Evolutionary conservation across 2,797 vertebrate genomes (phyloP).

Genomic region (Acanthopagrus latus): DNA sequence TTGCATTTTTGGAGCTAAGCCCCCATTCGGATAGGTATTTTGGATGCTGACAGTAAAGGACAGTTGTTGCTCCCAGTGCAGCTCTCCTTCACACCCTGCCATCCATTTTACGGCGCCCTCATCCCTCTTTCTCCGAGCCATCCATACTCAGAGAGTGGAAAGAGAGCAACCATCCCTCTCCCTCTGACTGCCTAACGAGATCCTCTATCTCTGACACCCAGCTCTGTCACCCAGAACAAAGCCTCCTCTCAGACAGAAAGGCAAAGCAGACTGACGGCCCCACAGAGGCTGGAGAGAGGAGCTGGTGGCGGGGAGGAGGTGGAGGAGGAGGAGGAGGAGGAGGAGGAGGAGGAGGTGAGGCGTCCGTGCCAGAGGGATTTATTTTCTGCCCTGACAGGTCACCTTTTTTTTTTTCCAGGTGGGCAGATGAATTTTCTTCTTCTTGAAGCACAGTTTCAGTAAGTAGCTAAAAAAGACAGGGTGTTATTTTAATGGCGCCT

Average conservation of each 20-base stretch:
- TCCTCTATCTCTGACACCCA: constrained; percentile 77
- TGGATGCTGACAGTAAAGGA: constrained; percentile 54
- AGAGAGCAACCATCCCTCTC: constrained; percentile 66
- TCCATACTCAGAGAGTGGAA: constrained; percentile 61
- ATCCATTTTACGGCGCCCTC: constrained; percentile 53
- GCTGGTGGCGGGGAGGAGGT: constrained; percentile 33
- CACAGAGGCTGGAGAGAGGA: constrained; percentile 64
- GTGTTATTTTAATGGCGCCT: constrained; percentile 66
- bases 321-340: constrained; percentile 24
- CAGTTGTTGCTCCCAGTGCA: constrained; percentile 56
- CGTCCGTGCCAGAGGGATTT: constrained; percentile 72
- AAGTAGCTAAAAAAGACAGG: constrained; percentile 53
- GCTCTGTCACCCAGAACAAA: constrained; percentile 82
- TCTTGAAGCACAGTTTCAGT: constrained; percentile 61
- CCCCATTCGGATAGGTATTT: constrained; percentile 45
- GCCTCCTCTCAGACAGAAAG: constrained; percentile 73
- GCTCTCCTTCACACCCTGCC: constrained; percentile 54
- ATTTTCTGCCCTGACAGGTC: constrained; percentile 71
- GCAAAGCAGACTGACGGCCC: constrained; percentile 67
- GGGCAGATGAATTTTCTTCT: constrained; percentile 75
- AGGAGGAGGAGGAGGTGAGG: constrained; percentile 37
- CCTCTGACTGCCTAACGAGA: constrained; percentile 73
- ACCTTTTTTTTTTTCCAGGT: constrained; percentile 66
- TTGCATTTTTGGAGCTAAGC: constrained; percentile 38
- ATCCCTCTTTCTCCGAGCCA: constrained; percentile 56